Evolutionary conservation across 2,113 vertebrate genomes (phyloP), one percentile per base, ranked within the genome.

Genomic region (Hylia prasina): DNA sequence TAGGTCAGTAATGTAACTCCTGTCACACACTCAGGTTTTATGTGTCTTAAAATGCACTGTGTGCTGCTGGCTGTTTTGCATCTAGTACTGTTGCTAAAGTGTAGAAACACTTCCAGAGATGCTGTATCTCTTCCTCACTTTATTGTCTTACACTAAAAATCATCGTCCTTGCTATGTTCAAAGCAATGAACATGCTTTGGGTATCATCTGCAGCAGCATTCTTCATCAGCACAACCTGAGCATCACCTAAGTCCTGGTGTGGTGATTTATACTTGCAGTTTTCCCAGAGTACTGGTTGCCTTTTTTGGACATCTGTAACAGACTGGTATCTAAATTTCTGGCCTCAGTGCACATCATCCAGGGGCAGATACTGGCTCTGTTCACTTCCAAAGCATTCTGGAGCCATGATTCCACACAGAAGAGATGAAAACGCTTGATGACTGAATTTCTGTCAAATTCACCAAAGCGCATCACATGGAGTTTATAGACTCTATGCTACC

Each of bases 91-190:
- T 15, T 89, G 28, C 39, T 70, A 64, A 81, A 77, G 24, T 13
- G 19, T 50, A 40, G 39, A n/a, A 47, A n/a, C 28, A n/a, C n/a
- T 48, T 64, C 21, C 35, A n/a, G 73, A 66, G 69, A 33, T 13
- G 7, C 30, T 8, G 4, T 3, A 1, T 42, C n/a, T 60, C 53
- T 63, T 69, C n/a, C 44, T 47, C 20, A 15, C 56, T 93, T 66
- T 51, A 3, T 51, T 60, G 33, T 68, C 88, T 56, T 28, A 76
- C 45, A 33, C 24, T 81, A 50, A 69, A 80, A 89, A 53, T 44
- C 11, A 13, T 40, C 1, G 1, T 56, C 15, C n/a, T 1, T 76
- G 31, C 8, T 2, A 2, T 5, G 18, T 65, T 78, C 42, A 70
- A 37, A 63, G n/a, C 28, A 65, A 20, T 82, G 61, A 75, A n/a